These are phyloP conservation scores for Takifugu bimaculatus DNA, from an alignment of 2,113 vertebrate species.

Conservation along the genomic window DNA sequence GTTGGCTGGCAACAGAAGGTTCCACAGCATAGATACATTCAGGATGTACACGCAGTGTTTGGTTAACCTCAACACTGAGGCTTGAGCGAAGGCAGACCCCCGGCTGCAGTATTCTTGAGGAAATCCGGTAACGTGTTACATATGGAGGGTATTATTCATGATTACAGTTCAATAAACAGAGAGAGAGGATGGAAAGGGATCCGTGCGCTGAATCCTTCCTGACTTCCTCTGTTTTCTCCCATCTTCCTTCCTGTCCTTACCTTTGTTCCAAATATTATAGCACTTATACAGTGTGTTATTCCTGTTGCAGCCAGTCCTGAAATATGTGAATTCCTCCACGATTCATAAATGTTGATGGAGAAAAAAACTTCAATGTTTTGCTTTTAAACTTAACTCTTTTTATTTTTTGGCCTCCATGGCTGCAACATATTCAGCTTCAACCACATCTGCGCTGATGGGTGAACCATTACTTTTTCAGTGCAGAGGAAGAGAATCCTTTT, in stretches of 20 bases:
- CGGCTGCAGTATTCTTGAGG: conserved; percentile 45
- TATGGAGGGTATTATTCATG: conserved; percentile 62
- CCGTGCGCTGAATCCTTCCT: conserved; percentile 39
- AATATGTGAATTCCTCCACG: too few species aligned
- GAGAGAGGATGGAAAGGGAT: conserved; percentile 51
- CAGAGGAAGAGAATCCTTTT: not conserved
- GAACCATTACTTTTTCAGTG: too few species aligned
- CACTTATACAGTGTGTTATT: not conserved
- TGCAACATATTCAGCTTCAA: too few species aligned
- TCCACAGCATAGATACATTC: conserved; percentile 41
- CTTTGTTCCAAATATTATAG: not conserved
- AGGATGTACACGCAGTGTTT: conserved; percentile 57
- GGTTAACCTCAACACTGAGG: conserved; percentile 43
- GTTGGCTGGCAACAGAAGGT: conserved; percentile 29
- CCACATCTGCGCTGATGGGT: too few species aligned
- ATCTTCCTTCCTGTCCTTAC: conserved; percentile 6
- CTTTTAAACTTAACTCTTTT: too few species aligned
- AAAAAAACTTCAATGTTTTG: too few species aligned
- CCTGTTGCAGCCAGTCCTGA: not conserved
- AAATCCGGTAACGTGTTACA: conserved; percentile 61
- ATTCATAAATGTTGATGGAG: too few species aligned
- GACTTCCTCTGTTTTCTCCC: conserved; percentile 24
- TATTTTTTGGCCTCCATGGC: too few species aligned
- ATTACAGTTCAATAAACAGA: conserved; percentile 67
- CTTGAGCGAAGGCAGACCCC: conserved; percentile 57